Base-by-base conservation (phyloP, 2,113 vertebrate genomes). In the Athene noctua region DNA sequence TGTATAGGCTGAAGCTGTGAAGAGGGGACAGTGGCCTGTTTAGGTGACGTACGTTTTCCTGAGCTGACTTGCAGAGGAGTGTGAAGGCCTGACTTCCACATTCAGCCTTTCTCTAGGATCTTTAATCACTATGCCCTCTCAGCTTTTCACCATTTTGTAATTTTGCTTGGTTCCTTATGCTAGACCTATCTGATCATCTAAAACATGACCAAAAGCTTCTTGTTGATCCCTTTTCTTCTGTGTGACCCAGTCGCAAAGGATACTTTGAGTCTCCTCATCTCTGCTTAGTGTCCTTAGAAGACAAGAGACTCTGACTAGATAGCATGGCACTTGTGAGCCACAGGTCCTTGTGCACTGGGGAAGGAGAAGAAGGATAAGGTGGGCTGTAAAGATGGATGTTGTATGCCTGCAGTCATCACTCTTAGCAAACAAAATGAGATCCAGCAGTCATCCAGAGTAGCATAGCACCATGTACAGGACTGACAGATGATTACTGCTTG, bases 291-390 rank as follows among this genome's bases (percentile, higher is more conserved):
- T 68, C 21, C 8, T 12, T 9, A 30, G 63, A 62, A 80, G 57
- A 8, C 15, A 17, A 47, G 22, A 9, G 14, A 87, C 19, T 71
- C 27, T 90, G 62, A 32, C 29, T 27, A 59, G 29, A 23, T 29
- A 52, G 19, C 5, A 1, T 46, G 63, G n/a, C 40, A 22, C 36
- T 68, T 0, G 0, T 36, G 38, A 72, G 49, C 14, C 70, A 52
- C 42, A 77, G 32, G 22, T 77, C 32, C 29, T 68, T 15, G 32
- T 51, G 62, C 5, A 1, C 70, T 77, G 75, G 14, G 30, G 25
- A 74, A 40, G 27, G n/a, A 51, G 20, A 54, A 38, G 36, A 59
- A 20, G 25, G 51, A 32, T 54, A 6, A 70, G 47, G 57, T 29
- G n/a, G 17, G 13, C 23, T 83, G 27, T 62, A 58, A 72, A 91